Evolutionary conservation across 2,888 invertebrate genomes (phyloP).

Genomic region (Ypsolopha scabrella): DNA sequence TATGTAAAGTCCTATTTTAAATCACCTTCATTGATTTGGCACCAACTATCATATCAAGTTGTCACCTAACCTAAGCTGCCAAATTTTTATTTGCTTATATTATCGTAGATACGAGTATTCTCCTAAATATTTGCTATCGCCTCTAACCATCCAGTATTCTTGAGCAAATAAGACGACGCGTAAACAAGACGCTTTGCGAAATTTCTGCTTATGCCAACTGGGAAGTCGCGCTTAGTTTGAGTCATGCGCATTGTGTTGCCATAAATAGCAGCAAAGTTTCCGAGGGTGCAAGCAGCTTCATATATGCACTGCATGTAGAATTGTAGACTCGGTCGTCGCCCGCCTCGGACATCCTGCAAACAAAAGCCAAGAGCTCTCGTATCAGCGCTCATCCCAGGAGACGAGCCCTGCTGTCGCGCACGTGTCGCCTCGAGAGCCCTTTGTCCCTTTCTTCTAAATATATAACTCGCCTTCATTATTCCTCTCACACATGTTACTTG

Average conservation of each 20-base stretch:
- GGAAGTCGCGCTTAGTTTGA: constrained; percentile 27
- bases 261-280: constrained; percentile 42
- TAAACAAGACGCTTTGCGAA: neutral
- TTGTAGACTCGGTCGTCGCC: constrained; percentile 12
- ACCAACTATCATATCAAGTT: no score
- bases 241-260: constrained; percentile 45
- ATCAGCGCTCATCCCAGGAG: constrained; percentile 26
- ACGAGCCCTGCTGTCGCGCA: constrained; percentile 31
- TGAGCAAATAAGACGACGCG: neutral
- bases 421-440: constrained; percentile 29
- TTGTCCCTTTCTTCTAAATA: constrained; percentile 26
- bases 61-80: no score
- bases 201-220: constrained; percentile 11
- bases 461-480: constrained; percentile 8
- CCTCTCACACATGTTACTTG: neutral
- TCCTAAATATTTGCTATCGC: neutral
- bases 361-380: constrained; percentile 40
- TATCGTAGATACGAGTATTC: no score
- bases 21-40: no score
- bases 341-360: constrained; percentile 19
- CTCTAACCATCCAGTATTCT: neutral
- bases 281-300: constrained; percentile 32
- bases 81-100: no score
- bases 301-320: constrained; percentile 17
- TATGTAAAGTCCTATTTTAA: no score